Conservation (phyloP, 2,113 vertebrate genomes). For the Jaculus jaculus region DNA sequence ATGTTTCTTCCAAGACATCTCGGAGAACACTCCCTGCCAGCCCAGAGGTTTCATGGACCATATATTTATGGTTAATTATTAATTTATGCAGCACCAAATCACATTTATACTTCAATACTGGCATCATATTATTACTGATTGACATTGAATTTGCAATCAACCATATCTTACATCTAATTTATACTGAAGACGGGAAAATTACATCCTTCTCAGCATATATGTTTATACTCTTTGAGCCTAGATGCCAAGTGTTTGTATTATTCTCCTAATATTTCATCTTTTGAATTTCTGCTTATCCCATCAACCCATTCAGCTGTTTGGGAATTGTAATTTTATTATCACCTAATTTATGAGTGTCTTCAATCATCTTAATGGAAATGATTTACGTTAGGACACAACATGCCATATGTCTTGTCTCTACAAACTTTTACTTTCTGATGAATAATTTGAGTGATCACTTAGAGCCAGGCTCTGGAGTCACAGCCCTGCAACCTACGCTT, state of each 20-base stretch:
- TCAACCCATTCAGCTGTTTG: not conserved
- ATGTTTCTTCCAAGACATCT: not conserved
- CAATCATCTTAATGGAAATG: not conserved
- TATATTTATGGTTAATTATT: not conserved
- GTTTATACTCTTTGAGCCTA: not conserved
- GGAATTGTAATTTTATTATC: not conserved
- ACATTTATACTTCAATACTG: not conserved
- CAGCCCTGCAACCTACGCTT: not conserved
- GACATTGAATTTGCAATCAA: not conserved
- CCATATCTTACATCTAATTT: not conserved
- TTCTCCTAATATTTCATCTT: not conserved
- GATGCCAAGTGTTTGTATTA: not conserved
- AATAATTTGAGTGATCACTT: slow-evolving; percentile 3
- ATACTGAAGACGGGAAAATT: not conserved
- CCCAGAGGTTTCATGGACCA: not conserved
- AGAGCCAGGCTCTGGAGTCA: not conserved
- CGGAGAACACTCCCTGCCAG: too few species aligned
- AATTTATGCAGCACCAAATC: not conserved
- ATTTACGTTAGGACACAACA: not conserved
- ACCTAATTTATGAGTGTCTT: slow-evolving; percentile 2
- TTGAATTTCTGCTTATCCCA: slow-evolving; percentile 14
- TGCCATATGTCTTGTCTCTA: not conserved
- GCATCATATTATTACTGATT: not conserved
- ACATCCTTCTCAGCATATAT: not conserved
- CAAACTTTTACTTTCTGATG: not conserved